phyloP scores from a whole-genome alignment of 2,113 vertebrate species.

The Psilopsiagon aymara region DNA sequence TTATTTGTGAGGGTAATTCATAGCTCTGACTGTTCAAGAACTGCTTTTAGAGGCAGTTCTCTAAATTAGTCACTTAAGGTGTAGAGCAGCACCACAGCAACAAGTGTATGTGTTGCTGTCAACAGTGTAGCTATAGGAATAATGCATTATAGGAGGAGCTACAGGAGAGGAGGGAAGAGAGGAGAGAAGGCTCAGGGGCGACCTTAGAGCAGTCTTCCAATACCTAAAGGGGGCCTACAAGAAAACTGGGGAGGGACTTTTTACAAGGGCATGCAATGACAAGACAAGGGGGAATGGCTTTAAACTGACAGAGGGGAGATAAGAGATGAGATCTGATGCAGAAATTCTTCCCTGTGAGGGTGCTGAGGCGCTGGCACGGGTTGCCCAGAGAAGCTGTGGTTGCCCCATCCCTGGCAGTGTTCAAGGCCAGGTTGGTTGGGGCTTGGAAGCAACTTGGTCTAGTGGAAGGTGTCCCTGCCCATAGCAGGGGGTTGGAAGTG shows the following conservation, averaged over 20 bases:
- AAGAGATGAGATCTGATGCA: background rate
- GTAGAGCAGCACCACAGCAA: background rate
- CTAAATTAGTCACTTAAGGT: background rate
- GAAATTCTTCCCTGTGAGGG: background rate
- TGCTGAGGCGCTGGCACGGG: background rate
- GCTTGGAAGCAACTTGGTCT: background rate
- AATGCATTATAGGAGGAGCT: background rate
- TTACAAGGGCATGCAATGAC: background rate
- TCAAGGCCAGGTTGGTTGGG: background rate
- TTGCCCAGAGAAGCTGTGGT: background rate
- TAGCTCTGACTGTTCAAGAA: background rate
- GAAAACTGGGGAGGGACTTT: background rate
- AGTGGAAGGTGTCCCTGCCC: background rate
- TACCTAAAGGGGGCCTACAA: background rate
- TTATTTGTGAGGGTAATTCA: background rate
- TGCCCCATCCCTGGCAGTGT: background rate
- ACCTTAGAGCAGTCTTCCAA: background rate
- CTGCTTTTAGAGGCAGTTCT: background rate
- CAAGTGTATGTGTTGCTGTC: rapidly evolving
- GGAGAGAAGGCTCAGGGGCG: background rate
- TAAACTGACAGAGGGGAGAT: background rate
- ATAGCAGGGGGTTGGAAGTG: background rate
- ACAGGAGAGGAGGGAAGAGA: background rate
- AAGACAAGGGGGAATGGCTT: background rate
- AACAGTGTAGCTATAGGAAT: background rate